Evolutionary conservation across 2,797 vertebrate species (phyloP).

Genomic region (Masticophis lateralis): DNA sequence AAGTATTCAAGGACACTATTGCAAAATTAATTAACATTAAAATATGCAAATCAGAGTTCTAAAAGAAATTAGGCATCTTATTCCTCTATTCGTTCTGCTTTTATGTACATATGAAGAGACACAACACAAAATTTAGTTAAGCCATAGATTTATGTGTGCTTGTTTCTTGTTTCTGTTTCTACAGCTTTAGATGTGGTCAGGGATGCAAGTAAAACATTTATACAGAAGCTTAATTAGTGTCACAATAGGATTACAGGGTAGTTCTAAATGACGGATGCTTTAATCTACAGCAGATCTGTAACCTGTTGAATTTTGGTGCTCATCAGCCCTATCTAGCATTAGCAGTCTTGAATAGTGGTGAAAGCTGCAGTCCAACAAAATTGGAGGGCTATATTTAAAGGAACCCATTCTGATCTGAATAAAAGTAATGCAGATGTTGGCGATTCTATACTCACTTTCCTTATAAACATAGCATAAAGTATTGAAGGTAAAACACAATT

Average conservation of each 20-base stretch:
- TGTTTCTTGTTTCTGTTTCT: not conserved
- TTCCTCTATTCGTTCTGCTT: not conserved
- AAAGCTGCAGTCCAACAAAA: not conserved
- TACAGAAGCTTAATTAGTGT: not conserved
- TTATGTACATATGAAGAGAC: not conserved
- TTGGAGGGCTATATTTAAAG: not conserved
- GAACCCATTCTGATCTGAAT: not conserved
- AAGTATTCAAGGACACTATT: constrained; percentile 18
- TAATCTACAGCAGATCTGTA: not conserved
- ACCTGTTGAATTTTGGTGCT: not conserved
- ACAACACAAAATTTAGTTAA: not conserved
- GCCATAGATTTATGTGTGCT: not conserved
- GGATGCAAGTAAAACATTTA: not conserved
- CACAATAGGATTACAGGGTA: not conserved
- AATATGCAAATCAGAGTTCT: not conserved
- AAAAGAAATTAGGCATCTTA: not conserved
- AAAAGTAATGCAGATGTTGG: not conserved
- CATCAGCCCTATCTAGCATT: not conserved
- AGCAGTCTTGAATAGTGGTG: not conserved
- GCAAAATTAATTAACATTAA: constrained; percentile 15
- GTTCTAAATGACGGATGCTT: not conserved
- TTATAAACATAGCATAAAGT: not conserved
- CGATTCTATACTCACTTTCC: not conserved
- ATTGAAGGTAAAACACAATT: not conserved
- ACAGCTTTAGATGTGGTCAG: not conserved